phyloP scores from a whole-genome alignment of 2,113 vertebrate genomes.

The Takifugu bimaculatus region DNA sequence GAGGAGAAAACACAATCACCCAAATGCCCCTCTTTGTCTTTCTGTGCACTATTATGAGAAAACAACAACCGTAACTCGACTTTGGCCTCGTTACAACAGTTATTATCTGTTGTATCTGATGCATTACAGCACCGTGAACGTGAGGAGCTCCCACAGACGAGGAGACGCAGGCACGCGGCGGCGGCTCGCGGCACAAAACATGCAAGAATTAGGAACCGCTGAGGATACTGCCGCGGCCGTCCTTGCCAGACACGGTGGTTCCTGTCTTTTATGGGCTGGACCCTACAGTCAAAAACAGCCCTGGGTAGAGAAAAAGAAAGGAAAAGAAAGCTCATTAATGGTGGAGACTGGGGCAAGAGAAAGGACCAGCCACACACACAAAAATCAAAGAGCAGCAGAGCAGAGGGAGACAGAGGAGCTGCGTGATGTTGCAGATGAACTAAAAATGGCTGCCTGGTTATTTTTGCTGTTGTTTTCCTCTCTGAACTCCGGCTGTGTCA shows the following conservation, averaged over 20 bases:
- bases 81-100: conserved; percentile 6
- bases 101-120: conserved; percentile 6
- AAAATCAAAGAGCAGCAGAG: conserved; percentile 31
- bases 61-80: conserved; percentile 3
- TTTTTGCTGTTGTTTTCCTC: neutral
- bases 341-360: conserved; percentile 7
- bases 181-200: conserved; percentile 34
- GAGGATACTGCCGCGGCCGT: conserved; percentile 45
- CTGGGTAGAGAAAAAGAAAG: conserved; percentile 12
- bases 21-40: conserved; percentile 7
- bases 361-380: conserved; percentile 22
- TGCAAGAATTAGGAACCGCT: conserved; percentile 27
- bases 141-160: conserved; percentile 8
- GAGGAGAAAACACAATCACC: conserved; percentile 8
- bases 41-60: neutral
- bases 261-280: conserved; percentile 9
- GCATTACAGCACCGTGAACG: conserved; percentile 3
- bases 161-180: conserved; percentile 24
- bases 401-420: conserved; percentile 8
- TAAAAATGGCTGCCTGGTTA: conserved; percentile 23
- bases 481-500: conserved; percentile 20
- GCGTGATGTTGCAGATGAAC: conserved; percentile 13
- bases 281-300: conserved; percentile 15
- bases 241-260: conserved; percentile 34
- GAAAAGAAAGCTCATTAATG: conserved; percentile 34